Evolutionary conservation across 2,888 invertebrate genomes (phyloP), one percentile per base, ranked within the genome.

Genomic region (Anodontia alba): DNA sequence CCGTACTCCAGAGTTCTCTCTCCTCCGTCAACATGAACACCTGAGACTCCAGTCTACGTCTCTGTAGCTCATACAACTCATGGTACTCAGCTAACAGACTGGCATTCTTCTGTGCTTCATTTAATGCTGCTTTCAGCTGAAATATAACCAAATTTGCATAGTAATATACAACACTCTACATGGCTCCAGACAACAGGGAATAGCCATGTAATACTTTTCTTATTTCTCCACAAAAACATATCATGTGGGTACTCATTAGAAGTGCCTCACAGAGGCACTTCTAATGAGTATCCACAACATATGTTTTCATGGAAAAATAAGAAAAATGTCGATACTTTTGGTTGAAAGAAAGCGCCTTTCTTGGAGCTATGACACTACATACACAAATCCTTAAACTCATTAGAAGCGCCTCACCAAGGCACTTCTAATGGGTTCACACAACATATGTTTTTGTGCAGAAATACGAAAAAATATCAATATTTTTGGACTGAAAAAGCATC

Each of bases 81-180:
- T 94, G 94, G 79, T 94, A 94, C 84, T 94, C 94, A 17, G 92
- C 87, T 68, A 94, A 86, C 31, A 94, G 90, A 68, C 92, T 92
- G 7, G 94, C 92, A 83, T 94, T 94, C 83, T 93, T 94, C 89
- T 94, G 92, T 1, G 94, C 92, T 71, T 94, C 94, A 38, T 86
- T 89, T 57, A 94, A 81, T 0, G 94, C 94, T 38, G 83, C 76
- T 75, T 92, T 92, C 76, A 94, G 78, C 94, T 94, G 88, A n/a
- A 83, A 80, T 31, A 67, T 42, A n/a, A n/a, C n/a, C n/a, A n/a
- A n/a, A n/a, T n/a, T 76, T 72, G 17, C 38, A 43, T 46, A n/a
- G 1, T 20, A 70, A 15, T 70, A 26, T 8, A 26, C 23, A 17
- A 26, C 23, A n/a, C n/a, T n/a, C n/a, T n/a, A n/a, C n/a, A n/a